Base-by-base conservation (phyloP, 2,113 vertebrate species). In the Pao palembangensis region DNA sequence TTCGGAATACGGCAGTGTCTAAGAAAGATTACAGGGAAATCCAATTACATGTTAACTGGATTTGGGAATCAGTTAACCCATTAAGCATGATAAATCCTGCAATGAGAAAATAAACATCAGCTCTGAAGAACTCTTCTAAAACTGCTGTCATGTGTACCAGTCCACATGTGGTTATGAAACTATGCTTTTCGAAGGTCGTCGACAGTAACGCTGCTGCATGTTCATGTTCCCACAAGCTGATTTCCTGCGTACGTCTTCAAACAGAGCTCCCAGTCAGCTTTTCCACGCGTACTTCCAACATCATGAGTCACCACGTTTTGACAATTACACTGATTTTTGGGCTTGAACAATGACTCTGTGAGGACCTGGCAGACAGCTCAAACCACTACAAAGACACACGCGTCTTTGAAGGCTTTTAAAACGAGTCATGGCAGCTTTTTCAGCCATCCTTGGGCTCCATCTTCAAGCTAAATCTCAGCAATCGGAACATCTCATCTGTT, bases 401-500 rank as follows among this genome's bases (percentile, higher is more conserved):
- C 71, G 64, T 85, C 64, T 65, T 69, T 58, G 58, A 72, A 69
- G 54, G 69, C 38, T 43, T 79, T 82, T 67, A 65, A 65, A 76
- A 64, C 59, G 78, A 82, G 78, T 79, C 60, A 81, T 66, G 75
- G 2, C 75, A 61, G 58, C 75, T 76, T 87, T 78, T 76, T 64
- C 71, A 65, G 78, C 73, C 59, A 41, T 31, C 58, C 76, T 84
- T 74, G 83, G 75, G 75, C 71, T 31, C 44, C 68, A 73, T 84
- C 75, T 72, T 58, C 11, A 28, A 46, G 38, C 70, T 78, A 82
- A 84, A 78, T 76, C 81, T 72, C 70, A 62, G 78, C 79, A 79
- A 88, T 83, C 85, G 83, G 80, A 75, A 67, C 75, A 78, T 76
- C 73, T 79, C 67, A 61, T 78, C 75, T 28, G 74, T 68, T 73